Evolutionary conservation across 2,888 invertebrate genomes (phyloP).

Genomic region (Phytoseiulus persimilis): DNA sequence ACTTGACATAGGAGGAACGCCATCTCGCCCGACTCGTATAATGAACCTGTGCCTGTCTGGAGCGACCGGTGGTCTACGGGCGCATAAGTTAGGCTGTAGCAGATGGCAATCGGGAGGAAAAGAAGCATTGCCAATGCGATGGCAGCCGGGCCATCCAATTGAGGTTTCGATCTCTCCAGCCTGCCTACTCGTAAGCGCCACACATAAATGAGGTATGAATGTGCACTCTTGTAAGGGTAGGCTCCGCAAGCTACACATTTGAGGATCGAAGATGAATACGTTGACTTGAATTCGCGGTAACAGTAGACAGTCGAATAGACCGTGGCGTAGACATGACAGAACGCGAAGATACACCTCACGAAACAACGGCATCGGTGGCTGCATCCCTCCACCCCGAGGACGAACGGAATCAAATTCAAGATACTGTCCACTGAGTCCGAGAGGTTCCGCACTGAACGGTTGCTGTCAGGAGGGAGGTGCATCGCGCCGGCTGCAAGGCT

Average conservation of each 20-base stretch:
- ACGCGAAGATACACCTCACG: not conserved
- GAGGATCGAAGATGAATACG: not conserved
- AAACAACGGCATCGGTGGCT: not conserved
- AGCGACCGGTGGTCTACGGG: no score
- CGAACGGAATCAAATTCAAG: not conserved
- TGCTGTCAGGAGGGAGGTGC: no score
- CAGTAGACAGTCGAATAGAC: not conserved
- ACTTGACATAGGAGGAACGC: not conserved
- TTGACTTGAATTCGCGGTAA: no score
- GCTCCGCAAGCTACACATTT: not conserved
- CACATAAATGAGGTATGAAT: not conserved
- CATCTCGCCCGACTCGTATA: no score
- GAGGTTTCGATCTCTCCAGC: not conserved
- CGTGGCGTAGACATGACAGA: not conserved
- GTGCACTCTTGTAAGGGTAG: not conserved
- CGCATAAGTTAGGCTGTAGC: not conserved
- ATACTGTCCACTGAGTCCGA: not conserved
- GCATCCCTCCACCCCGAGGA: not conserved
- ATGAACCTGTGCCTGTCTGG: not conserved
- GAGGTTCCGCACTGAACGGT: no score
- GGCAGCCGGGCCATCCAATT: not conserved
- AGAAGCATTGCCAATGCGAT: not conserved
- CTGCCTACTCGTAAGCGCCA: not conserved
- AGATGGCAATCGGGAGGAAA: not conserved
- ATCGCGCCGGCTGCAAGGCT: no score